Evolutionary conservation across 1,140 invertebrate genomes (phyloP).

Genomic region (Drosophila sp.): DNA sequence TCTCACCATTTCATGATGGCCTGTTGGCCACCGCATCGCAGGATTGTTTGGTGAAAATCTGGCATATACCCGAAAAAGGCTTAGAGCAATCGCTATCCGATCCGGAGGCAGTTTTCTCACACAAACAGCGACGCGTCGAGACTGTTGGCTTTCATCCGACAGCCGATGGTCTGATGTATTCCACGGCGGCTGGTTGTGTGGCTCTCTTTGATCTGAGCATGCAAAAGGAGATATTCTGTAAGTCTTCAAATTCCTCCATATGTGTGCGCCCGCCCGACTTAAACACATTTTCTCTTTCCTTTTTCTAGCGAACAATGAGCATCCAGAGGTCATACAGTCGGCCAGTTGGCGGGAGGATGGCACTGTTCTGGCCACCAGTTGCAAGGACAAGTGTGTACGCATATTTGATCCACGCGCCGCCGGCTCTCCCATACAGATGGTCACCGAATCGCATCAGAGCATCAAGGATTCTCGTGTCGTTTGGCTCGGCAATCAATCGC

Average conservation of each 20-base stretch:
- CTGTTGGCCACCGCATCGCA: constrained; percentile 94
- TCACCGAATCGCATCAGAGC: constrained; percentile 91
- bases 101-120: constrained; percentile 91
- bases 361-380: constrained; percentile 88
- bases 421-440: constrained; percentile 85
- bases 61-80: constrained; percentile 92
- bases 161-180: constrained; percentile 92
- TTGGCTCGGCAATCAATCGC: constrained; percentile 93
- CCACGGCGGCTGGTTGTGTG: constrained; percentile 90
- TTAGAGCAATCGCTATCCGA: constrained; percentile 91
- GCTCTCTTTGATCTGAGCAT: constrained; percentile 94
- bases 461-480: constrained; percentile 95
- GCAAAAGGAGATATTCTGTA: constrained; percentile 92
- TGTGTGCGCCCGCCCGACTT: background rate
- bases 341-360: constrained; percentile 93
- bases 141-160: constrained; percentile 93
- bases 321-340: constrained; percentile 92
- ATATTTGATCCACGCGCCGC: constrained; percentile 90
- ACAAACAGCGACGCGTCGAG: constrained; percentile 92
- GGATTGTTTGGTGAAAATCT: constrained; percentile 94
- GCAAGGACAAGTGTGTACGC: constrained; percentile 93
- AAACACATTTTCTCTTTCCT: constrained; percentile 17
- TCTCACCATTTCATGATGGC: constrained; percentile 97
- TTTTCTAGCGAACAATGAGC: constrained; percentile 88
- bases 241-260: constrained; percentile 57